Evolutionary conservation across 37 sponge, comb jelly and placozoan genomes (phyloP).

Genomic region (Mnemiopsis leidyi): DNA sequence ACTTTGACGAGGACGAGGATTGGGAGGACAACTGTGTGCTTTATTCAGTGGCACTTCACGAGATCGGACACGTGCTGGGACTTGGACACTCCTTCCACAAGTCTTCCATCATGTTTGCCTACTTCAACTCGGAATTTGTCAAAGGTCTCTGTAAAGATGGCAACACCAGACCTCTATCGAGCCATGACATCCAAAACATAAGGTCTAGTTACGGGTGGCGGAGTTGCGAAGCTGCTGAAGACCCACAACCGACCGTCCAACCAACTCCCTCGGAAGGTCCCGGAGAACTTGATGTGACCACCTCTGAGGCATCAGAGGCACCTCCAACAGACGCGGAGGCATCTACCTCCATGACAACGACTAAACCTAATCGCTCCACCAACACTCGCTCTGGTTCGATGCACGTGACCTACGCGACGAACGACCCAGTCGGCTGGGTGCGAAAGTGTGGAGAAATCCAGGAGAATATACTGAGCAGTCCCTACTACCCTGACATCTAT

Average conservation of each 20-base stretch:
- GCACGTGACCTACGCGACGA: not conserved
- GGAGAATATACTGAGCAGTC: constrained; percentile 40
- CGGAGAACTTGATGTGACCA: not conserved
- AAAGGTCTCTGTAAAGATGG: not conserved
- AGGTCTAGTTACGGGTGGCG: not conserved
- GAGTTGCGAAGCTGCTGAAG: not conserved
- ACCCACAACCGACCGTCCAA: not conserved
- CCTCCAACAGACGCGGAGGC: not conserved
- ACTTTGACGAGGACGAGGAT: constrained; percentile 50
- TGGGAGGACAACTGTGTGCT: constrained; percentile 11
- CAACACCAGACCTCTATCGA: not conserved
- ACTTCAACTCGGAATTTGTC: constrained; percentile 13
- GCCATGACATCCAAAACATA: not conserved
- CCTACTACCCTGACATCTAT: not conserved
- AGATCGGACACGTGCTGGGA: constrained; percentile 53
- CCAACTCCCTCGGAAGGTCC: not conserved
- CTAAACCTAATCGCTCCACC: not conserved
- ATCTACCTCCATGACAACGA: not conserved
- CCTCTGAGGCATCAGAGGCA: not conserved
- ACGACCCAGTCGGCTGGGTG: not conserved
- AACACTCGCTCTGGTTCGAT: not conserved
- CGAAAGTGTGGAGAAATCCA: not conserved
- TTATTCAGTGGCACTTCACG: constrained; percentile 39
- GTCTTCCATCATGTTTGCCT: constrained; percentile 53
- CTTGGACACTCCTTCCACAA: constrained; percentile 9